A percentile compares a stretch with the other conserved stretches of the same genome.
These are phyloP conservation scores for Dicranocentrus wangi DNA, from an alignment of 2,888 invertebrate genomes.

Conservation along the genomic window DNA sequence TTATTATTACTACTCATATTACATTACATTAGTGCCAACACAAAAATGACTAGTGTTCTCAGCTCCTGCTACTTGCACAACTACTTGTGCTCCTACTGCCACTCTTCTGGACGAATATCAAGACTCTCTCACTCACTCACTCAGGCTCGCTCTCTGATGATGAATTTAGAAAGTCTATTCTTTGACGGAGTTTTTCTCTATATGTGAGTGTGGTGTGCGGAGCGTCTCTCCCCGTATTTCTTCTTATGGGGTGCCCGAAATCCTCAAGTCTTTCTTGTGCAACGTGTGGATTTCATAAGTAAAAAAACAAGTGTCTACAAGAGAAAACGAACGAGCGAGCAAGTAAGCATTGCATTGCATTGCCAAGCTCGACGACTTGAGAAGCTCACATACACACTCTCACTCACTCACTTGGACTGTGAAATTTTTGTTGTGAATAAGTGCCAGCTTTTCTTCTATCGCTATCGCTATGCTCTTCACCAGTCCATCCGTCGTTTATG, in stretches of 20 bases:
- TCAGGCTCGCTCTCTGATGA: constrained; percentile 9
- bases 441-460: constrained; percentile 4
- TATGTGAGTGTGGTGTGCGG: not conserved
- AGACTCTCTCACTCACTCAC: not conserved
- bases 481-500: constrained; percentile 33
- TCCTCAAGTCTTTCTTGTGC: constrained; percentile 14
- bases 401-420: constrained; percentile 9
- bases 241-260: not conserved
- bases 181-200: constrained; percentile 10
- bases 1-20: not conserved
- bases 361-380: constrained; percentile 12
- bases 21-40: constrained; percentile 18
- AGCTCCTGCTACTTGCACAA: not conserved
- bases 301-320: constrained; percentile 33
- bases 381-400: constrained; percentile 4
- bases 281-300: constrained; percentile 24
- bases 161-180: constrained; percentile 19
- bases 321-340: constrained; percentile 5
- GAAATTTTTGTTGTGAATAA: constrained; percentile 26
- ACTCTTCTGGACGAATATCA: constrained; percentile 21
- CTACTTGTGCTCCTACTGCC: not conserved
- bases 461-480: constrained; percentile 26
- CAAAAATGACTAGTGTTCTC: constrained; percentile 9
- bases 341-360: constrained; percentile 12
- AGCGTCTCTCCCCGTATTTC: not conserved